A percentile compares a stretch with the other conserved stretches of the same genome.
Evolutionary conservation across 2,888 invertebrate genomes (phyloP).

Genomic region (Phyllotreta cruciferae): DNA sequence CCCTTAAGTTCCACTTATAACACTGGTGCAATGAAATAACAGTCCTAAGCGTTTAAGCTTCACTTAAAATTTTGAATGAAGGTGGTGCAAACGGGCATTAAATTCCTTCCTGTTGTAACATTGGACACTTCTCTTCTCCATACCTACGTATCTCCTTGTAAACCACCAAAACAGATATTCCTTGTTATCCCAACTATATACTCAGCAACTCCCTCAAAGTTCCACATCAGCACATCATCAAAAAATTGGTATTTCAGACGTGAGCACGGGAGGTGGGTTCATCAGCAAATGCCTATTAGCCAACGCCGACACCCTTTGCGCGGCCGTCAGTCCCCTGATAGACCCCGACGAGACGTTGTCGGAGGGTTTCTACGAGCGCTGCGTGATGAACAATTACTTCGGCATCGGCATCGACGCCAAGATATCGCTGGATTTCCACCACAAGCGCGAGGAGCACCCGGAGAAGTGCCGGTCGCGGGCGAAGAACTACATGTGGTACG

Average conservation of each 20-base stretch:
- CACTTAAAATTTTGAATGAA: too few species aligned
- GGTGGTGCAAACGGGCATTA: too few species aligned
- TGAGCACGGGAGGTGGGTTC: conserved; percentile 75
- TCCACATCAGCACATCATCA: too few species aligned
- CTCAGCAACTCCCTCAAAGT: too few species aligned
- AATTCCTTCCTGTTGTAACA: too few species aligned
- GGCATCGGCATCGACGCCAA: conserved; percentile 98
- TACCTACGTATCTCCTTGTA: background rate
- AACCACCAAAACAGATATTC: background rate
- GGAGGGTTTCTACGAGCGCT: conserved; percentile 90
- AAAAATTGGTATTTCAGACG: conserved; percentile 40
- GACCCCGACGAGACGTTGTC: conserved; percentile 88
- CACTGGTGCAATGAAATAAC: too few species aligned
- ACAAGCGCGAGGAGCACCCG: conserved; percentile 95
- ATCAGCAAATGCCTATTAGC: conserved; percentile 95
- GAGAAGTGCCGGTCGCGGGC: conserved; percentile 94
- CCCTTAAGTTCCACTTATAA: too few species aligned
- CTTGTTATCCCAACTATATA: too few species aligned
- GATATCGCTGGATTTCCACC: conserved; percentile 95
- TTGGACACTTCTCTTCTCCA: too few species aligned
- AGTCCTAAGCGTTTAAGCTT: too few species aligned
- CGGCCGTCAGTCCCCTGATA: conserved; percentile 94
- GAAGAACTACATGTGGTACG: conserved; percentile 96
- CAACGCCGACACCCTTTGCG: conserved; percentile 95
- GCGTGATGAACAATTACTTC: conserved; percentile 99